A percentile compares a stretch with the other conserved stretches of the same genome.
Evolutionary conservation across 2,797 vertebrate species (phyloP).

Genomic region (Eurystomus glaucurus): DNA sequence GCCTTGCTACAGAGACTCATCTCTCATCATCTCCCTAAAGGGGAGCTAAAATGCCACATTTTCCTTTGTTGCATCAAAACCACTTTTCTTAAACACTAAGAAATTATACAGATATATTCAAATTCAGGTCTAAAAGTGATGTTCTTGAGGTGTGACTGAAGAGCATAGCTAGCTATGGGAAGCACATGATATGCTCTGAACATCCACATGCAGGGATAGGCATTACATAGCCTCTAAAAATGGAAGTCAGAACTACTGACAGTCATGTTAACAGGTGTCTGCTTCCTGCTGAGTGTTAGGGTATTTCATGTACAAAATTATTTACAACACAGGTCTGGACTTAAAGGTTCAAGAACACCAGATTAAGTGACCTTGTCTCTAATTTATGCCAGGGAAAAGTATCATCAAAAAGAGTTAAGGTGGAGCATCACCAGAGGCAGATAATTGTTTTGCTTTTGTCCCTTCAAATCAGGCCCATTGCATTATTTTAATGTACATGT

Average conservation of each 20-base stretch:
- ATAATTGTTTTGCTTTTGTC: not conserved
- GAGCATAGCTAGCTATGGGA: not conserved
- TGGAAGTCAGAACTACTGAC: not conserved
- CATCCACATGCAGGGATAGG: not conserved
- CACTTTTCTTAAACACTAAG: conserved; percentile 16
- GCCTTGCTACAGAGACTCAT: not conserved
- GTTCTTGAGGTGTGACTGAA: conserved; percentile 32
- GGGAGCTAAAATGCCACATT: conserved; percentile 20
- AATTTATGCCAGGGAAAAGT: not conserved
- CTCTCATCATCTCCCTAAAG: not conserved
- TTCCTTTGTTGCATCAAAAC: conserved; percentile 22
- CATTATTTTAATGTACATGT: not conserved
- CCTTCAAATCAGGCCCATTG: not conserved
- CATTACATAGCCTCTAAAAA: not conserved
- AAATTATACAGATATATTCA: not conserved
- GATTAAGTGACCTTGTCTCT: not conserved
- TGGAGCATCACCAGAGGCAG: not conserved
- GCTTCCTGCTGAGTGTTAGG: not conserved
- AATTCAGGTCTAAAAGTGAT: conserved; percentile 36
- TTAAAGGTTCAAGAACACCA: conserved; percentile 25
- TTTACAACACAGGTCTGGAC: not conserved
- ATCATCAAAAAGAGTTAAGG: not conserved
- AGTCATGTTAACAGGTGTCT: not conserved
- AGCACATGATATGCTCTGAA: not conserved
- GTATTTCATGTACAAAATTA: not conserved